Base-by-base conservation (phyloP, 2,797 vertebrate genomes). In the Euphonia xanthogaster region DNA sequence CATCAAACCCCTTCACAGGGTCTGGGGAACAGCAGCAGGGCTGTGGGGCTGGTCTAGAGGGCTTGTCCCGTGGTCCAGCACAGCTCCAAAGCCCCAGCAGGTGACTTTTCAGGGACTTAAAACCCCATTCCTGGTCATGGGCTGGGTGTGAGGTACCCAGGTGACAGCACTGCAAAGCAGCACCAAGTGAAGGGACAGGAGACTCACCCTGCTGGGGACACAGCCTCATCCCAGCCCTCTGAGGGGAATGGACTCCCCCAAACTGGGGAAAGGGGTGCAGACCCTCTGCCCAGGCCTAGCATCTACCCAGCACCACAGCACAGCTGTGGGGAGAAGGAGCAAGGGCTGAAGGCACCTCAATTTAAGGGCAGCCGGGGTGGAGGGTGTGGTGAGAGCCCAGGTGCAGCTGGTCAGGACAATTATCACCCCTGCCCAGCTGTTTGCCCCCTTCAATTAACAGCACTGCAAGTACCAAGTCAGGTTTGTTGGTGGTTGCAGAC, bases 251-350 rank as follows among this genome's bases (percentile, higher is more conserved):
- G 30, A 11, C 33, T 3, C 9, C 48, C 7, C 23, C 7, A 12
- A 6, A 20, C 7, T 3, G 3, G 37, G 12, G 2, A 9, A 9
- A 48, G 25, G 61, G 19, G 1, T 5, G 4, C 55, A 80, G 22
- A 15, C 15, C 11, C 27, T 21, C 35, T 20, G 6, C 2, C 35
- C 25, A 14, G 18, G 25, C 18, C 35, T 7, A 10, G 27, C 18
- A 28, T 0, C 7, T 7, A 1, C 7, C 20, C 60, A 14, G 2
- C 0, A 0, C 42, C n/a, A 27, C 14, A 53, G 5, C 44, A 24
- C 5, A 12, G 5, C 45, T 30, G 3, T 0, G 0, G 2, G 0
- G 0, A 33, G 6, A 2, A 0, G 1, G 0, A 39, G 0, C 0
- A 67, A 7, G 2, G 0, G 1, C 1, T 17, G 1, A 3, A 10